Conservation (phyloP, 2,888 invertebrate genomes). For the Gymnoscelis rufifasciata region DNA sequence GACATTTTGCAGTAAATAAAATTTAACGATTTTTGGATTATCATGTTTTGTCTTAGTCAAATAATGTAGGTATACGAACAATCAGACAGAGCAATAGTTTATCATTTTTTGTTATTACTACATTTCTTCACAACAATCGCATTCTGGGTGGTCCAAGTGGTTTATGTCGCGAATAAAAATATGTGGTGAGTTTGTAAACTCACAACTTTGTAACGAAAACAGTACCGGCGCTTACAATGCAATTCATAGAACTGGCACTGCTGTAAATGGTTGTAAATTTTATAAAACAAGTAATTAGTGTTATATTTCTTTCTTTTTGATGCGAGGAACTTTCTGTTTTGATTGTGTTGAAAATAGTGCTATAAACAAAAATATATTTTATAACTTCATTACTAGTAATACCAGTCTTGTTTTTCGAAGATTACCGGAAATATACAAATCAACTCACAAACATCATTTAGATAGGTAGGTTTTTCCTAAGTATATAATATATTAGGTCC, state of each 20-base stretch:
- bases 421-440: too few relatives aligned
- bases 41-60: background rate
- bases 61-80: background rate
- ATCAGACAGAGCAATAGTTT: constrained; percentile 18
- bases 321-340: background rate
- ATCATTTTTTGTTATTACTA: constrained; percentile 22
- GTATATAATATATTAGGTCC: too few relatives aligned
- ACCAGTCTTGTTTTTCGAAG: too few relatives aligned
- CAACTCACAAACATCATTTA: too few relatives aligned
- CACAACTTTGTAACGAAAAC: constrained; percentile 29
- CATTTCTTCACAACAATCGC: constrained; percentile 35
- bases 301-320: background rate
- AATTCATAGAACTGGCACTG: background rate
- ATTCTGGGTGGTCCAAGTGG: constrained; percentile 46
- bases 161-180: constrained; percentile 43
- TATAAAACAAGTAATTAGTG: background rate
- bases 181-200: constrained; percentile 49
- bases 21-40: too few relatives aligned
- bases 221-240: background rate
- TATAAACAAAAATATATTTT: too few relatives aligned
- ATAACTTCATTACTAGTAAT: too few relatives aligned
- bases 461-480: too few relatives aligned
- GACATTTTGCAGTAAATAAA: too few relatives aligned
- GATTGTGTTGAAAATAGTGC: too few relatives aligned
- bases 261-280: background rate